A percentile compares a stretch with the other conserved stretches of the same genome.
Conservation (phyloP, 2,113 vertebrate genomes). For the Egretta garzetta region DNA sequence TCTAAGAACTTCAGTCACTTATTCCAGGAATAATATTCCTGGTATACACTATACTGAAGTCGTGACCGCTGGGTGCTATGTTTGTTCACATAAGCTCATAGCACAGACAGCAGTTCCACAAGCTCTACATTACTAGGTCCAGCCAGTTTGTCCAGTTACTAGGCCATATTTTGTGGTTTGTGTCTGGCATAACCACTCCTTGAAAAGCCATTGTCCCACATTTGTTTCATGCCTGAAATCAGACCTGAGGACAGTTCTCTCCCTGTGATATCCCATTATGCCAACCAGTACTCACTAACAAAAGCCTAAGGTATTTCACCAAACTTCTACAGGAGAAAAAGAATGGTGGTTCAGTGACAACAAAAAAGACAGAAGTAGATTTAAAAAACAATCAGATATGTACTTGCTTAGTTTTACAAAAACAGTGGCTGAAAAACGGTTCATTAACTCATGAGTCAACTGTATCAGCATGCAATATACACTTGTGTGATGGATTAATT, state of each 20-base stretch:
- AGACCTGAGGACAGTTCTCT: neutral
- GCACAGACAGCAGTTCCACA: neutral
- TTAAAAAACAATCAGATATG: neutral
- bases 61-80: neutral
- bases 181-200: neutral
- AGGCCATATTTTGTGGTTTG: neutral
- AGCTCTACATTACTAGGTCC: neutral
- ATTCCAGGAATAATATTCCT: conserved; percentile 59
- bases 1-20: conserved; percentile 53
- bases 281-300: neutral
- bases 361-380: neutral
- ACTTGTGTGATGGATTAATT: neutral
- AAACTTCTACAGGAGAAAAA: too few species aligned
- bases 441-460: neutral
- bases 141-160: neutral
- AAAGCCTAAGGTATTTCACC: too few species aligned
- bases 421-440: neutral
- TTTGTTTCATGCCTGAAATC: neutral
- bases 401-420: neutral
- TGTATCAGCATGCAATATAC: neutral
- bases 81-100: neutral
- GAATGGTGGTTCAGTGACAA: neutral
- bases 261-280: neutral
- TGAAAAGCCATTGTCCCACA: neutral
- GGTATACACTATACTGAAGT: neutral